A percentile compares a stretch with the other conserved stretches of the same genome.
Evolutionary conservation across 2,888 invertebrate genomes (phyloP).

Genomic region (Stomorhina lunata): DNA sequence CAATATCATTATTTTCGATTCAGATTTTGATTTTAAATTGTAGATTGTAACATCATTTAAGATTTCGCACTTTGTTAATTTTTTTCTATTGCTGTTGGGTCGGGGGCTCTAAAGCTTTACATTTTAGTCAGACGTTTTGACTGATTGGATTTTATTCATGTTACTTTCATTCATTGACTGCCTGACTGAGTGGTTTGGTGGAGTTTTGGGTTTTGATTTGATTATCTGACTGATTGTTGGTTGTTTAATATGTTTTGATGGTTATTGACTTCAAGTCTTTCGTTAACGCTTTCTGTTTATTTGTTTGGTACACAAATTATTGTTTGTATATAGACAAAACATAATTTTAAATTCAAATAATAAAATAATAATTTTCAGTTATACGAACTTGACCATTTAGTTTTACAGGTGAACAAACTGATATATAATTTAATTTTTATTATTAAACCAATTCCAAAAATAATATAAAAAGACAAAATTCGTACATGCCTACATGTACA

Average conservation of each 20-base stretch:
- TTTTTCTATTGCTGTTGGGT: not conserved
- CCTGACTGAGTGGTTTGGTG: not conserved
- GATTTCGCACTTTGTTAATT: not conserved
- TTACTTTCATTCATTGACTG: conserved; percentile 2
- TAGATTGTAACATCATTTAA: not conserved
- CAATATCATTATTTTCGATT: not conserved
- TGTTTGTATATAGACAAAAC: not conserved
- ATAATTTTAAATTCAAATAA: conserved; percentile 22
- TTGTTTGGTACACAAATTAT: not conserved
- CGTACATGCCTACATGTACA: not conserved
- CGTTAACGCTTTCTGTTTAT: not conserved
- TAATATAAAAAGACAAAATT: not conserved
- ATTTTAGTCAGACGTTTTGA: not conserved
- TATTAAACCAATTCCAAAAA: too few species aligned
- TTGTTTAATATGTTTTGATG: not conserved
- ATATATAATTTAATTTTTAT: not conserved
- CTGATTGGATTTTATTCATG: not conserved
- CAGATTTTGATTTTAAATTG: conserved; percentile 8
- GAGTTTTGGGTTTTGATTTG: too few species aligned
- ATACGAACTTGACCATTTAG: not conserved
- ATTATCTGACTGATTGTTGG: too few species aligned
- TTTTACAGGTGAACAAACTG: not conserved
- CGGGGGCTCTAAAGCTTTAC: not conserved
- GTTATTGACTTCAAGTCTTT: not conserved
- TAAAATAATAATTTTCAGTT: not conserved